A percentile compares a stretch with the other conserved stretches of the same genome.
Conservation (phyloP, 2,113 vertebrate genomes). For the Cavia porcellus region DNA sequence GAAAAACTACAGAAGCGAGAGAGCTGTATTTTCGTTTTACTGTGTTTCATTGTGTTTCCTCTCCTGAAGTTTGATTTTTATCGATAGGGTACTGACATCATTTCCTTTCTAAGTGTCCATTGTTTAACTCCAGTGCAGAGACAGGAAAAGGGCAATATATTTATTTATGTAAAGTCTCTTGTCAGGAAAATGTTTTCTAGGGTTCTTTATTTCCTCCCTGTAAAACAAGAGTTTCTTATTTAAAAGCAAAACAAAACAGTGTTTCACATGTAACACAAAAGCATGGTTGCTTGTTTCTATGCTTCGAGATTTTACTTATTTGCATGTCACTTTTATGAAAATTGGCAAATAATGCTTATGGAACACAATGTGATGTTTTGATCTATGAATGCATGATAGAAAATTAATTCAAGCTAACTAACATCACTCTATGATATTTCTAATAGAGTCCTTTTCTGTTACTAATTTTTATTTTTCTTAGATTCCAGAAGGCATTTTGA, state of each 20-base stretch:
- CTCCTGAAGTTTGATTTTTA: slow-evolving; percentile 57
- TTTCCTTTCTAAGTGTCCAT: slow-evolving; percentile 73
- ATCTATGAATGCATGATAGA: neutral
- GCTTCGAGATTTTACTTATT: accelerated
- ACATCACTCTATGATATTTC: neutral
- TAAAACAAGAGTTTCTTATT: neutral
- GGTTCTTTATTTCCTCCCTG: neutral
- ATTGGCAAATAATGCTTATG: neutral
- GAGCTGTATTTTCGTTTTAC: slow-evolving; percentile 26
- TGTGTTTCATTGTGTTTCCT: slow-evolving; percentile 54
- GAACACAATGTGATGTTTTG: neutral
- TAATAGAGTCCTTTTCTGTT: neutral
- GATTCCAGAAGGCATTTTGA: slow-evolving; percentile 55
- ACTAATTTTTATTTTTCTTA: slow-evolving; percentile 19
- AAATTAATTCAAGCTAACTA: neutral
- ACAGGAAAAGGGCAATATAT: slow-evolving; percentile 61
- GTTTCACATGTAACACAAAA: neutral
- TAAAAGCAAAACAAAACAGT: neutral
- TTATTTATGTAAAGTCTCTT: slow-evolving; percentile 52
- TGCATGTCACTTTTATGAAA: neutral
- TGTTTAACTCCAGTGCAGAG: slow-evolving; percentile 60
- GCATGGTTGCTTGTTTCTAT: neutral
- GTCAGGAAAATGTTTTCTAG: neutral
- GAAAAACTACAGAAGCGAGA: slow-evolving; percentile 29
- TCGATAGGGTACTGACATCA: slow-evolving; percentile 19